Percentiles rank a stretch among this genome's conserved stretches.
Evolutionary conservation across 2,113 vertebrate species (phyloP).

Genomic region (Pluvianellus socialis): DNA sequence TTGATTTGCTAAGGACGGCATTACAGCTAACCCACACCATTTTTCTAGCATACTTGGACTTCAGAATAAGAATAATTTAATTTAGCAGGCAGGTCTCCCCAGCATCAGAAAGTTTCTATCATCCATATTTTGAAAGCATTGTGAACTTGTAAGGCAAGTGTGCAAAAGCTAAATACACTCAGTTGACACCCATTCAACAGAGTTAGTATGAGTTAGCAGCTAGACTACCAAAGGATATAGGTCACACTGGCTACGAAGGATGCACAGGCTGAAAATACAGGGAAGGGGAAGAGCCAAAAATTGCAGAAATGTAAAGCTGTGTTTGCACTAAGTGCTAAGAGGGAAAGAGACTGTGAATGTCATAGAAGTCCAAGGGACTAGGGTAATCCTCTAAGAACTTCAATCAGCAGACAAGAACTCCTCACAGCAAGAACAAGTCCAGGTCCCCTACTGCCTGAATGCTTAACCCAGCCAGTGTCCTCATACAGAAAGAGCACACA

Average conservation of each 20-base stretch:
- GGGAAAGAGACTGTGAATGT: rapidly evolving
- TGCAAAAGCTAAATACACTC: neutral
- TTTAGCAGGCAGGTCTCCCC: neutral
- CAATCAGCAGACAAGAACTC: neutral
- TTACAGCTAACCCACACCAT: neutral
- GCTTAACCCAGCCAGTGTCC: rapidly evolving
- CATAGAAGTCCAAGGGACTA: neutral
- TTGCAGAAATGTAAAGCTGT: neutral
- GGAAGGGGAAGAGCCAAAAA: rapidly evolving
- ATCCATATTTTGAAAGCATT: neutral
- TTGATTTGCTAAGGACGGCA: neutral
- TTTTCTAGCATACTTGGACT: neutral
- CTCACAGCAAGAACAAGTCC: rapidly evolving
- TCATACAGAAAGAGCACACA: rapidly evolving
- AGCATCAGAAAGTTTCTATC: neutral
- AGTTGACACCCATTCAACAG: neutral
- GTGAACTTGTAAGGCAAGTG: neutral
- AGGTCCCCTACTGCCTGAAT: rapidly evolving
- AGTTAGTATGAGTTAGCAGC: rapidly evolving
- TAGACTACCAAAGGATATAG: rapidly evolving
- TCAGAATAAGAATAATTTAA: neutral
- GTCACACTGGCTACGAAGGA: neutral
- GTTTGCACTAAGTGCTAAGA: neutral
- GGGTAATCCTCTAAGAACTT: neutral
- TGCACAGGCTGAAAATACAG: neutral